Evolutionary conservation across 2,888 invertebrate genomes (phyloP).

Genomic region (Rotaria sp.): DNA sequence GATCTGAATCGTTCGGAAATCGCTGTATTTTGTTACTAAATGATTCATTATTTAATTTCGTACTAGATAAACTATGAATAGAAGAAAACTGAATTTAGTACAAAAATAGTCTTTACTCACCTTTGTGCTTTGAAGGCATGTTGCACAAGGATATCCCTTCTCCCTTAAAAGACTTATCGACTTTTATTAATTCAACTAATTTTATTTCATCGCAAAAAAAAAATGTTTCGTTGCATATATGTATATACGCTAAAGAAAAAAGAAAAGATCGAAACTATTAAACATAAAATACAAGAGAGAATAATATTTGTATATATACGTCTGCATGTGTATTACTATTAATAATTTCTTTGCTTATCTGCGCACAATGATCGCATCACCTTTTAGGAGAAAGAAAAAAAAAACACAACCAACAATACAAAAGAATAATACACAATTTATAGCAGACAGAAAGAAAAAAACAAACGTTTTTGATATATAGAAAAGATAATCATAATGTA

Average conservation of each 20-base stretch:
- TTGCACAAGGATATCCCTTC: no score
- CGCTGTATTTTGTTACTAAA: no score
- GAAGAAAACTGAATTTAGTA: no score
- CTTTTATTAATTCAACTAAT: neutral
- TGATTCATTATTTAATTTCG: no score
- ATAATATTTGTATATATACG: neutral
- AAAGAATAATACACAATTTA: neutral
- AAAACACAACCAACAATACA: neutral
- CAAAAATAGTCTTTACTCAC: no score
- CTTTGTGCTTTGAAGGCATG: no score
- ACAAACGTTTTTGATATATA: neutral
- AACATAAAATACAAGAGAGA: conserved; percentile 10
- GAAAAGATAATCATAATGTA: neutral
- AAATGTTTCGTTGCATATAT: neutral
- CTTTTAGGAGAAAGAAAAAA: neutral
- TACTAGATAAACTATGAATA: no score
- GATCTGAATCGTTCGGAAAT: no score
- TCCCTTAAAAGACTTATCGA: no score
- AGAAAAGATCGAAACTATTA: neutral
- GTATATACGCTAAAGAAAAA: neutral
- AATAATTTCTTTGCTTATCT: neutral
- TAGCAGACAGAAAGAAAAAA: neutral
- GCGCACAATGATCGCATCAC: neutral
- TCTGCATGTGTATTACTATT: conserved; percentile 20
- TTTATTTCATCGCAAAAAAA: conserved; percentile 6